Evolutionary conservation across 2,888 invertebrate genomes (phyloP).

Genomic region (Acrobasis suavella): DNA sequence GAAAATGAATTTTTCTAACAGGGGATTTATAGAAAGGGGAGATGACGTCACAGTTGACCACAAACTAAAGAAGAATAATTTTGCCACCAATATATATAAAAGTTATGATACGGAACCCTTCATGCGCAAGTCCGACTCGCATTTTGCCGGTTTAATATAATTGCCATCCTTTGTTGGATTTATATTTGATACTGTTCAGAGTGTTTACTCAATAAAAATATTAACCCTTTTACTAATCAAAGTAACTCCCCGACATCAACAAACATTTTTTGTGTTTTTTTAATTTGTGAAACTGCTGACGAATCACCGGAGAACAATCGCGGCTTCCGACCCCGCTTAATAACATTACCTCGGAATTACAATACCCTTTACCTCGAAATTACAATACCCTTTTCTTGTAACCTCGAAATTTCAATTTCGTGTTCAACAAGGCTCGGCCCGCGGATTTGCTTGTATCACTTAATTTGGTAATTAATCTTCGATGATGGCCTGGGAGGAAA

Average conservation of each 20-base stretch:
- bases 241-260: not conserved
- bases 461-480: not conserved
- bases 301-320: not conserved
- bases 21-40: too few relatives aligned
- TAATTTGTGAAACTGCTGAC: not conserved
- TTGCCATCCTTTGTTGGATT: too few relatives aligned
- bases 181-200: too few relatives aligned
- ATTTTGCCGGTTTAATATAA: too few relatives aligned
- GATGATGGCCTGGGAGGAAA: too few relatives aligned
- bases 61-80: too few relatives aligned
- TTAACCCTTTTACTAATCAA: not conserved
- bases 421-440: not conserved
- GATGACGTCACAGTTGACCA: too few relatives aligned
- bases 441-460: not conserved
- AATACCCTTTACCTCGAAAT: not conserved
- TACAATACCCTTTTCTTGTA: not conserved
- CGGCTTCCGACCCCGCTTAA: not conserved
- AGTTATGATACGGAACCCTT: too few relatives aligned
- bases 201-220: too few relatives aligned
- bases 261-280: not conserved
- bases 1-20: too few relatives aligned
- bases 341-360: conserved; percentile 1
- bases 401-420: not conserved
- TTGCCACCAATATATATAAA: too few relatives aligned
- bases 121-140: too few relatives aligned